Conservation (phyloP, 2,113 vertebrate genomes). For the Narcine bancroftii region DNA sequence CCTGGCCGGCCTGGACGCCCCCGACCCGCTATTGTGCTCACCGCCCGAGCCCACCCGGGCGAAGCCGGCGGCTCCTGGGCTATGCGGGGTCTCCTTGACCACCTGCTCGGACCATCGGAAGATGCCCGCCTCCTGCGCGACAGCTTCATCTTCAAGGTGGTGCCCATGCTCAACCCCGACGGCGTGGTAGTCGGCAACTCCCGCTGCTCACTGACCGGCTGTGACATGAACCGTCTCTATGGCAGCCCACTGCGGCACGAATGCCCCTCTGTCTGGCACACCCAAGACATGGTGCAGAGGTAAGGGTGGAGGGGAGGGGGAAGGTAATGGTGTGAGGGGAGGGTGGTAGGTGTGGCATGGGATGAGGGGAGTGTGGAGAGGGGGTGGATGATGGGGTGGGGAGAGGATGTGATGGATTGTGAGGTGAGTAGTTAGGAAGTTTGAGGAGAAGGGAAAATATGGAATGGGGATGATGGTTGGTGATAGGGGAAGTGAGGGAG, state of each 20-base stretch:
- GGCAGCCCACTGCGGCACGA: conserved; percentile 55
- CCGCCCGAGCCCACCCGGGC: conserved; percentile 75
- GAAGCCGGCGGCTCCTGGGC: conserved; percentile 82
- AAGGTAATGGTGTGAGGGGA: neutral
- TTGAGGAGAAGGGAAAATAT: neutral
- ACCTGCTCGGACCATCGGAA: conserved; percentile 65
- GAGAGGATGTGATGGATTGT: no score
- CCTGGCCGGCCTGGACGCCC: conserved; percentile 42
- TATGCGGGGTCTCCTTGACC: conserved; percentile 81
- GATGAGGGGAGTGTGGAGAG: no score
- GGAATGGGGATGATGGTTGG: neutral
- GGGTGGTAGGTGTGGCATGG: neutral
- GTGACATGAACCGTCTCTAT: conserved; percentile 81
- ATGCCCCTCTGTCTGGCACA: conserved; percentile 77
- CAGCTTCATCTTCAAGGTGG: conserved; percentile 81
- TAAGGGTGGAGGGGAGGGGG: conserved; percentile 44
- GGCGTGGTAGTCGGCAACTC: conserved; percentile 89
- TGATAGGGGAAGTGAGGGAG: neutral
- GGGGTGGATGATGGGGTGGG: neutral
- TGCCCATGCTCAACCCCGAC: conserved; percentile 90
- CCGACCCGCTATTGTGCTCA: conserved; percentile 68
- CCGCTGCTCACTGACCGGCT: conserved; percentile 76
- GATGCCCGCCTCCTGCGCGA: conserved; percentile 73
- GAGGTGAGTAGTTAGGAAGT: neutral
- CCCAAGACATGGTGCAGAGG: conserved; percentile 77